These are phyloP conservation scores for Pteropus rufus DNA, from an alignment of 2,797 vertebrate species.

Conservation along the genomic window DNA sequence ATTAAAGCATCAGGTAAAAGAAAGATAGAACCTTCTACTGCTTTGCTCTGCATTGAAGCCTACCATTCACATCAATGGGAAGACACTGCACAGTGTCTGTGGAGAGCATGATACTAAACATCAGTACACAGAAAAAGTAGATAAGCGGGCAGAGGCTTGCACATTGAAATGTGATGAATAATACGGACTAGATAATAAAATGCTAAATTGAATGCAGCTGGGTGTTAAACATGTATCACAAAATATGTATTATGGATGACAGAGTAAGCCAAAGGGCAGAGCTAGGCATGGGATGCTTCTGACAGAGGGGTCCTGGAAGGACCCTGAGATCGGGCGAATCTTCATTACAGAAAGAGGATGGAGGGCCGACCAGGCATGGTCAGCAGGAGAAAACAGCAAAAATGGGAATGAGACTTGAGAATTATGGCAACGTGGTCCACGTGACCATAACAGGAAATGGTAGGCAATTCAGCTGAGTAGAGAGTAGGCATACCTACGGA, in stretches of 20 bases:
- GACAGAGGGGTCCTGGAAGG: neutral
- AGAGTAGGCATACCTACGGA: neutral
- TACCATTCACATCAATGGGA: neutral
- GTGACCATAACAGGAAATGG: fast-evolving
- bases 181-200: neutral
- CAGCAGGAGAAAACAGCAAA: neutral
- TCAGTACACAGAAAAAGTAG: neutral
- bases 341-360: neutral
- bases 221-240: neutral
- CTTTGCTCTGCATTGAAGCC: neutral
- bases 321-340: neutral
- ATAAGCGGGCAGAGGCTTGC: neutral
- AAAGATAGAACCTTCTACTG: neutral
- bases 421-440: neutral
- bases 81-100: neutral
- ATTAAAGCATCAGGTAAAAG: neutral
- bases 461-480: neutral
- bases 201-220: neutral
- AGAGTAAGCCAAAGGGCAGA: neutral
- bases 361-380: neutral
- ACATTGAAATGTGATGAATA: neutral
- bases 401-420: neutral
- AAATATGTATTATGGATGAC: neutral
- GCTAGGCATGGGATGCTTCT: neutral
- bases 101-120: neutral